A percentile compares a stretch with the other conserved stretches of the same genome.
Conservation (phyloP, 2,888 invertebrate species). For the Nephrotoma guestfalica region DNA sequence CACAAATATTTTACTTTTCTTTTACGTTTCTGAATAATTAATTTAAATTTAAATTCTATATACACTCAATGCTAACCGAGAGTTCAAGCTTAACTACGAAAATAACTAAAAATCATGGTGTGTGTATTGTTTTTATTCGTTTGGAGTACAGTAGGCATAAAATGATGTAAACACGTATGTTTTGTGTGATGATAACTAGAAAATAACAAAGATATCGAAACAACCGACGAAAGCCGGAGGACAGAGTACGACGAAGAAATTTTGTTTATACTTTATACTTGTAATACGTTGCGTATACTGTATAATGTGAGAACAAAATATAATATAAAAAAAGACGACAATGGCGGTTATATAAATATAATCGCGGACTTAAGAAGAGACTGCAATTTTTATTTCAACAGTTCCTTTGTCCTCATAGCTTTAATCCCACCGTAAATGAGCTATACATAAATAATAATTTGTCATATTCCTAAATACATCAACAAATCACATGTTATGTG, state of each 20-base stretch:
- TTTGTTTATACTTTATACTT: not conserved
- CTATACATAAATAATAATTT: too few species aligned
- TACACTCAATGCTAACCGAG: not conserved
- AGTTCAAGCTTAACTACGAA: not conserved
- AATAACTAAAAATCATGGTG: not conserved
- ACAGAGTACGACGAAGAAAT: not conserved
- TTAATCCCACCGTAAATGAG: too few species aligned
- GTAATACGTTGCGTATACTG: not conserved
- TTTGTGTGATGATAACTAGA: not conserved
- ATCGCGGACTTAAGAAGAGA: not conserved
- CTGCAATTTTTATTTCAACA: too few species aligned
- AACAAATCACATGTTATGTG: too few species aligned
- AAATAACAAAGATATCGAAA: not conserved
- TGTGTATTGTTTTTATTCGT: not conserved
- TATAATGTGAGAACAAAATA: too few species aligned
- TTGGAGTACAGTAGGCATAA: not conserved
- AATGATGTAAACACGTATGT: not conserved
- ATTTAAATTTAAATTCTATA: too few species aligned
- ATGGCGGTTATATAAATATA: not conserved
- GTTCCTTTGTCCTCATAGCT: too few species aligned
- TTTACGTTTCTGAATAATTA: not conserved
- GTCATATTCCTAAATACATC: too few species aligned
- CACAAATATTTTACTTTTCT: not conserved
- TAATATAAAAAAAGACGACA: not conserved
- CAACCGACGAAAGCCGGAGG: not conserved